Percentiles rank a stretch among this genome's conserved stretches.
Conservation (phyloP, 2,797 vertebrate species). For the Dermochelys coriacea region DNA sequence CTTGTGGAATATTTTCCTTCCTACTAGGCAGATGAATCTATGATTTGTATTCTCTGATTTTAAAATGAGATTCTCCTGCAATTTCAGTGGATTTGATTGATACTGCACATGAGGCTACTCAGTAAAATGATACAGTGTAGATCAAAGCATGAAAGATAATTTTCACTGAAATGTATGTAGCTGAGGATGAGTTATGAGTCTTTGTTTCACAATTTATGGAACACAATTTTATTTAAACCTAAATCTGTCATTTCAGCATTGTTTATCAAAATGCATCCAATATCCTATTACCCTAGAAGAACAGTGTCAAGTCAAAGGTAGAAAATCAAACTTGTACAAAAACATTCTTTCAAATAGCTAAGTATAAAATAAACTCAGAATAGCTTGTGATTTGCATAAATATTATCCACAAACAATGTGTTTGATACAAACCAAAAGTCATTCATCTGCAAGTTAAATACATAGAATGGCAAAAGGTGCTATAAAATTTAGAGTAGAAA, state of each 20-base stretch:
- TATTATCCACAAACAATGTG: conserved; percentile 54
- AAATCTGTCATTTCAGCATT: conserved; percentile 82
- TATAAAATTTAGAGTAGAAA: conserved; percentile 53
- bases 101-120: conserved; percentile 77
- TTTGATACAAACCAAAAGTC: conserved; percentile 47
- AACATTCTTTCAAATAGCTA: conserved; percentile 59
- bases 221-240: conserved; percentile 82
- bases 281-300: conserved; percentile 59
- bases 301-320: conserved; percentile 68
- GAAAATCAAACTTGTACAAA: conserved; percentile 72
- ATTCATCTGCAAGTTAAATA: conserved; percentile 68
- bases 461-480: conserved; percentile 16
- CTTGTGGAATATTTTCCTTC: conserved; percentile 62
- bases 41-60: conserved; percentile 78
- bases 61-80: conserved; percentile 76
- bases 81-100: conserved; percentile 79
- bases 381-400: conserved; percentile 65
- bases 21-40: conserved; percentile 72
- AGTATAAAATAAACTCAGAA: conserved; percentile 58
- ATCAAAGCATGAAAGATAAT: conserved; percentile 82
- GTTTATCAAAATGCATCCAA: conserved; percentile 80
- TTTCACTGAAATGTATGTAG: conserved; percentile 77
- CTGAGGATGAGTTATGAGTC: conserved; percentile 79
- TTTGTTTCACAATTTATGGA: conserved; percentile 84
- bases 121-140: conserved; percentile 80